A percentile compares a stretch with the other conserved stretches of the same genome.
phyloP scores from a whole-genome alignment of 2,797 vertebrate genomes.

The Phylloscopus collybita region DNA sequence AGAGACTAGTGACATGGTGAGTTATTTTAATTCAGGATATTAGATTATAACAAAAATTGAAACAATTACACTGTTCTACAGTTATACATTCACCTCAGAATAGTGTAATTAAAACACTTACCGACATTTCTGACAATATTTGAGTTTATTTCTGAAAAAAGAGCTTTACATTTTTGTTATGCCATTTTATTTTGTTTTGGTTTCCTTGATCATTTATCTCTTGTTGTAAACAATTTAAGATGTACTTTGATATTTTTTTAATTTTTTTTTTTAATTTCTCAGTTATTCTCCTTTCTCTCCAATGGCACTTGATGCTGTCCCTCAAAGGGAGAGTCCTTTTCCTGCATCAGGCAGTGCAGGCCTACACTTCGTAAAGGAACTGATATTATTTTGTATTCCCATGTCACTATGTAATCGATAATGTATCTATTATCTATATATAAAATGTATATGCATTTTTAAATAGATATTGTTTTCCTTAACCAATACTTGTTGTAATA shows the following conservation, averaged over 20 bases:
- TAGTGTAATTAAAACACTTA: neutral
- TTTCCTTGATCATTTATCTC: neutral
- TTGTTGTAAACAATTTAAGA: neutral
- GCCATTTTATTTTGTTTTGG: neutral
- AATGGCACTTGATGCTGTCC: neutral
- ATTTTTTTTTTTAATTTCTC: neutral
- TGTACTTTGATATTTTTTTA: neutral
- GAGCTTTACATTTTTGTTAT: neutral
- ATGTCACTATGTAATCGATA: too few relatives aligned
- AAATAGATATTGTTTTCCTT: neutral
- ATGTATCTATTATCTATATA: neutral
- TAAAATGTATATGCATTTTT: neutral
- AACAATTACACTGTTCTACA: neutral
- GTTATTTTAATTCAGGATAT: neutral
- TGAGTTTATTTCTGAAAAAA: neutral
- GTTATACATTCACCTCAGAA: neutral
- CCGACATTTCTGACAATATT: neutral
- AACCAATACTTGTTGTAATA: neutral
- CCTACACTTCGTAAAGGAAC: neutral
- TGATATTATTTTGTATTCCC: neutral
- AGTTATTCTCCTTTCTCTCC: neutral
- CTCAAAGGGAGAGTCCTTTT: neutral
- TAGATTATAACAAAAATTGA: neutral
- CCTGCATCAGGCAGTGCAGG: neutral
- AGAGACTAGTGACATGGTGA: neutral